phyloP scores from a whole-genome alignment of 2,113 vertebrate species.

The Gopherus flavomarginatus region DNA sequence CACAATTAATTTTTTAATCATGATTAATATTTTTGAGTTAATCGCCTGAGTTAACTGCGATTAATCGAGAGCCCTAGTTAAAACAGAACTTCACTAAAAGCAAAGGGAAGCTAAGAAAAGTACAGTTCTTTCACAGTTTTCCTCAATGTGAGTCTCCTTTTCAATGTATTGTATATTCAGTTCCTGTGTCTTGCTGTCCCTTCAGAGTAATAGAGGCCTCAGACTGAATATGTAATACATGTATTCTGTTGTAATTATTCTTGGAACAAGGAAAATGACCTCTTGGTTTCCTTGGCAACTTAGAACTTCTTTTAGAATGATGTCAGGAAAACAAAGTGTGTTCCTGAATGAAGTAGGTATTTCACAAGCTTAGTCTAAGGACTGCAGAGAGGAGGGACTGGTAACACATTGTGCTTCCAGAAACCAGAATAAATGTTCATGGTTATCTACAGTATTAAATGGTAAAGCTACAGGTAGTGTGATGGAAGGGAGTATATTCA shows the following conservation, averaged over 20 bases:
- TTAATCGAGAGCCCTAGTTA: no score
- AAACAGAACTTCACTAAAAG: background rate
- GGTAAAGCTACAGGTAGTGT: background rate
- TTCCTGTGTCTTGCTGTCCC: fast-evolving
- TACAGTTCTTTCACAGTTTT: fast-evolving
- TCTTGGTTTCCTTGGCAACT: background rate
- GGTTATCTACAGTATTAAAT: fast-evolving
- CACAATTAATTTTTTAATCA: no score
- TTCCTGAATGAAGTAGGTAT: background rate
- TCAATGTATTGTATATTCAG: fast-evolving
- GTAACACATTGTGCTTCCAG: background rate
- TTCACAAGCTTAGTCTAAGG: background rate
- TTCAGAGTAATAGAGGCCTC: background rate
- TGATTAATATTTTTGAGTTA: no score
- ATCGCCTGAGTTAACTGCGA: no score
- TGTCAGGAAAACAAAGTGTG: background rate
- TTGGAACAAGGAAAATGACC: background rate
- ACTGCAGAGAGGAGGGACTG: fast-evolving
- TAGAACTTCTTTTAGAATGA: background rate
- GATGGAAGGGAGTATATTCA: fast-evolving
- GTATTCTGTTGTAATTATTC: background rate
- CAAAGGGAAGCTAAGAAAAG: background rate
- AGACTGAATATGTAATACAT: fast-evolving
- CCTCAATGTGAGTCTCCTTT: fast-evolving
- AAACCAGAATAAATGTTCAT: fast-evolving